A percentile compares a stretch with the other conserved stretches of the same genome.
Conservation (phyloP, 2,113 vertebrate genomes). For the Myanophis thanlyinensis region DNA sequence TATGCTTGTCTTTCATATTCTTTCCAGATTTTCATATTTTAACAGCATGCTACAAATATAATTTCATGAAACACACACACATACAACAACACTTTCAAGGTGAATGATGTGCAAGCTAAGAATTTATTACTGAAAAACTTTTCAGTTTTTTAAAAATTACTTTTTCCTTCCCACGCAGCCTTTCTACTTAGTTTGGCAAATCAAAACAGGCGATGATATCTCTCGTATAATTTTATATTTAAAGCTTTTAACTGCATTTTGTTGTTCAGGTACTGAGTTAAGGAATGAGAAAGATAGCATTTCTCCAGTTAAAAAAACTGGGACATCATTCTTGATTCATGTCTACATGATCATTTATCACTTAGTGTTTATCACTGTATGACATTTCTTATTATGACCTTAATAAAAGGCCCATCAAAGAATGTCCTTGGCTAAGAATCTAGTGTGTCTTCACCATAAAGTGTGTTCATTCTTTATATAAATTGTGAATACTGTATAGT, state of each 20-base stretch:
- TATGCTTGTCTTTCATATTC: too few relatives aligned
- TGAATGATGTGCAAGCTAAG: neutral
- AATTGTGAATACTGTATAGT: conserved; percentile 31
- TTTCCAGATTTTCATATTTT: neutral
- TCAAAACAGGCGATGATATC: conserved; percentile 8
- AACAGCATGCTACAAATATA: neutral
- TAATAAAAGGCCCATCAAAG: conserved; percentile 50
- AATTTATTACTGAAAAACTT: neutral
- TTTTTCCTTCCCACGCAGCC: neutral
- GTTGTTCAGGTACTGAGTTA: conserved; percentile 11
- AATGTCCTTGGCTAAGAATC: conserved; percentile 49
- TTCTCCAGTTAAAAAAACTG: conserved; percentile 22
- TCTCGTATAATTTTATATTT: conserved; percentile 24
- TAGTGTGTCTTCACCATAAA: conserved; percentile 45
- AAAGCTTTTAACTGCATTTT: conserved; percentile 5
- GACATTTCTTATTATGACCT: conserved; percentile 51
- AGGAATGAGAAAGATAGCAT: neutral
- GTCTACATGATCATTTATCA: conserved; percentile 27
- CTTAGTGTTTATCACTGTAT: conserved; percentile 40
- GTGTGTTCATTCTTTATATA: conserved; percentile 29
- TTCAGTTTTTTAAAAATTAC: neutral
- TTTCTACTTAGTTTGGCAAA: neutral
- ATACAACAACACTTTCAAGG: neutral
- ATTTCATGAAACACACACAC: neutral
- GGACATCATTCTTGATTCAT: conserved; percentile 36